Conservation (phyloP, 2,888 invertebrate species). For the Marronus borbonicus region DNA sequence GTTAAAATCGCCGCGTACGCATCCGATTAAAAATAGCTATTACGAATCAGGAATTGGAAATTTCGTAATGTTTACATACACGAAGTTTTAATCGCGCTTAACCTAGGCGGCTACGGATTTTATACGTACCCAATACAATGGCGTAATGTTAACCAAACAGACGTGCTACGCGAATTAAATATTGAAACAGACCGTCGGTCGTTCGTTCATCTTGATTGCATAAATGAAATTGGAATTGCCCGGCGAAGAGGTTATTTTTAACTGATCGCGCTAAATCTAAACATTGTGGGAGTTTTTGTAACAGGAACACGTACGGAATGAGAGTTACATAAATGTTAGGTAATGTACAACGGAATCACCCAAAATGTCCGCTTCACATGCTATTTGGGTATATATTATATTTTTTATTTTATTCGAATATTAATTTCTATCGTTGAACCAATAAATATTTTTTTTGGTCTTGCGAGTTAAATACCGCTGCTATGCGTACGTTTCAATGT, state of each 20-base stretch:
- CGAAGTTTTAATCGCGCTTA: constrained; percentile 2
- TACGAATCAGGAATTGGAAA: constrained; percentile 10
- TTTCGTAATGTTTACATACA: constrained; percentile 26
- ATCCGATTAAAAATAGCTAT: constrained; percentile 11
- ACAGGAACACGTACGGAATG: not conserved
- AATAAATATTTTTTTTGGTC: too few relatives aligned
- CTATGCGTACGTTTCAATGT: too few relatives aligned
- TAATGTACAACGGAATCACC: not conserved
- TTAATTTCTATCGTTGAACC: too few relatives aligned
- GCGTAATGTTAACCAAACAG: constrained; percentile 11
- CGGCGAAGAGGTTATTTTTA: constrained; percentile 8
- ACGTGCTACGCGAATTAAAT: constrained; percentile 28
- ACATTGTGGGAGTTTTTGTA: constrained; percentile 22
- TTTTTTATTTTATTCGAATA: too few relatives aligned
- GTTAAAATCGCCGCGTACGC: not conserved
- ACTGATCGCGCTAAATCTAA: not conserved
- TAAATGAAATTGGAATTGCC: constrained; percentile 27
- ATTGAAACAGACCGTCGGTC: constrained; percentile 20
- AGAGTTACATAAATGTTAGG: not conserved
- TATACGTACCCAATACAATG: not conserved
- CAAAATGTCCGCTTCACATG: too few relatives aligned
- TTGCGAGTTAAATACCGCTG: too few relatives aligned
- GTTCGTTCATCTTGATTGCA: constrained; percentile 12
- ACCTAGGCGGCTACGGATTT: not conserved
- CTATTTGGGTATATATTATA: too few relatives aligned